Evolutionary conservation across 2,797 vertebrate species (phyloP).

Genomic region (Staurois parvus): DNA sequence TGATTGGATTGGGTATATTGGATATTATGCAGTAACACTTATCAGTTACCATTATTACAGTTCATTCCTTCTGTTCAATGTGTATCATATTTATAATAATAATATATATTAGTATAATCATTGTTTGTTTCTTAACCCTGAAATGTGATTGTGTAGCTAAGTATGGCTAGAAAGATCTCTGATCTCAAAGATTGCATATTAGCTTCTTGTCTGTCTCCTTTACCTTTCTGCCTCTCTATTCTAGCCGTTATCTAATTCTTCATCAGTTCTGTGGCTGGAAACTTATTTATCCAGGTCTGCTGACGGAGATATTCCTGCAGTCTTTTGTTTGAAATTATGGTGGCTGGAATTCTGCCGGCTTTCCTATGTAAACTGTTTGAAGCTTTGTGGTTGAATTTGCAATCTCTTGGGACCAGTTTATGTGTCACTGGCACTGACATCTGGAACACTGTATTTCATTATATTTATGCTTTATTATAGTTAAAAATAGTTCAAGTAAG

Average conservation of each 20-base stretch:
- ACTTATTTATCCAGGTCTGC: slow-evolving; percentile 56
- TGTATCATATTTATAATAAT: no score
- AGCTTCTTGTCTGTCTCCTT: slow-evolving; percentile 27
- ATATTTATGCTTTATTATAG: slow-evolving; percentile 36
- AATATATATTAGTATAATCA: no score
- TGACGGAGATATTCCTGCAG: slow-evolving; percentile 52
- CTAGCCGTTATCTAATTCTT: slow-evolving; percentile 49
- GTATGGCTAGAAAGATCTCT: neutral
- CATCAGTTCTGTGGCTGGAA: slow-evolving; percentile 53
- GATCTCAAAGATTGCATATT: slow-evolving; percentile 14
- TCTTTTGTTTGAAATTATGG: slow-evolving; percentile 53
- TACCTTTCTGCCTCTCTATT: slow-evolving; percentile 18
- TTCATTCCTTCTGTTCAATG: neutral
- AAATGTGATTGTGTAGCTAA: neutral
- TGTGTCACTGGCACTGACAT: slow-evolving; percentile 56
- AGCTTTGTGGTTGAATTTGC: slow-evolving; percentile 51
- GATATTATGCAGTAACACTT: neutral
- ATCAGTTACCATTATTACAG: neutral
- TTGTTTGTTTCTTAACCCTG: neutral
- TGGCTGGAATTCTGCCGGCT: slow-evolving; percentile 53
- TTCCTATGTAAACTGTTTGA: slow-evolving; percentile 59
- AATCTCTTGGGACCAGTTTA: slow-evolving; percentile 45
- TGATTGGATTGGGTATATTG: no score
- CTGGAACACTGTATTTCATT: slow-evolving; percentile 48
- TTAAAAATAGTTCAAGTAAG: slow-evolving; percentile 25